Evolutionary conservation across 2,888 invertebrate genomes (phyloP).

Genomic region (Ennomos fuscantarius): DNA sequence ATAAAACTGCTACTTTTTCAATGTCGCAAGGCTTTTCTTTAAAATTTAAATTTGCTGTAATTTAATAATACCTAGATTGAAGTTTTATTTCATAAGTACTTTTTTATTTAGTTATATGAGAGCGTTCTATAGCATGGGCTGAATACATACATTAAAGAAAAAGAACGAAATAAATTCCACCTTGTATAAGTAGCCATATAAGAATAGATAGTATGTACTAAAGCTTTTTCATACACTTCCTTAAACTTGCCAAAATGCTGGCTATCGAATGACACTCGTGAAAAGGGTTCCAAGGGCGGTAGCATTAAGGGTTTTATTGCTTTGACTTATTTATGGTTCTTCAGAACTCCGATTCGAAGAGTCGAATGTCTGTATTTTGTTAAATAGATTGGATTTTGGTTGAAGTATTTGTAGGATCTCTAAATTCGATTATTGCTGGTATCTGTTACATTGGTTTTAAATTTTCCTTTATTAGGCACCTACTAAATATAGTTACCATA

Average conservation of each 20-base stretch:
- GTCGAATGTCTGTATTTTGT: constrained; percentile 22
- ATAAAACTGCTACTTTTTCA: too few species aligned
- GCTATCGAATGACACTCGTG: constrained; percentile 15
- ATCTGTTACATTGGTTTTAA: neutral
- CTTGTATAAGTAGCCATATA: too few species aligned
- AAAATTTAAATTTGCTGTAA: too few species aligned
- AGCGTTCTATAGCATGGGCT: too few species aligned
- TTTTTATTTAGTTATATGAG: too few species aligned
- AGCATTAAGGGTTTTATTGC: neutral
- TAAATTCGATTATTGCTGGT: constrained; percentile 1
- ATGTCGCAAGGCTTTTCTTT: too few species aligned
- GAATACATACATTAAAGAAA: too few species aligned
- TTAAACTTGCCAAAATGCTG: constrained; percentile 5
- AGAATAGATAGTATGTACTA: neutral
- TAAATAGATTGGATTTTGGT: constrained; percentile 2
- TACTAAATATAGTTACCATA: too few species aligned
- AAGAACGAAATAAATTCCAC: too few species aligned
- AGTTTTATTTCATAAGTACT: too few species aligned
- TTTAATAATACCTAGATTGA: too few species aligned
- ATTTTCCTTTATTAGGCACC: too few species aligned
- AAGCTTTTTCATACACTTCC: constrained; percentile 10
- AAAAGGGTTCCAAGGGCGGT: constrained; percentile 18
- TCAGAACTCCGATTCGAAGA: constrained; percentile 12
- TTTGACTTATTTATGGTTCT: constrained; percentile 23
- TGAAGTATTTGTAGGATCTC: neutral